phyloP scores from a whole-genome alignment of 2,888 invertebrate species.

The Drosophila hamatofila region DNA sequence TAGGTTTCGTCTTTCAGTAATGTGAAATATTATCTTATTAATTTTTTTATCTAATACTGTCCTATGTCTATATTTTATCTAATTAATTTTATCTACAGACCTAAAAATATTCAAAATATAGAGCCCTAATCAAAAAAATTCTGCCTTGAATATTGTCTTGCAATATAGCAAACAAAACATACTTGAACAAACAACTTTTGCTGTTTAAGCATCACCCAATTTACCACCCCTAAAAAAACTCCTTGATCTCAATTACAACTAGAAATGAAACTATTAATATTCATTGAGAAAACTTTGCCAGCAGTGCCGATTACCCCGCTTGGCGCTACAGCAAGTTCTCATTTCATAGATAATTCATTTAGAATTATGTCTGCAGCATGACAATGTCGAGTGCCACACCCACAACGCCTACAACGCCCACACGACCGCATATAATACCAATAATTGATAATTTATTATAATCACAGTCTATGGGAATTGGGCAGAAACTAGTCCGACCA shows the following conservation, averaged over 20 bases:
- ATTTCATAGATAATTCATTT: constrained; percentile 71
- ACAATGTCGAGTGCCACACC: constrained; percentile 62
- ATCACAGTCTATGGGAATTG: constrained; percentile 62
- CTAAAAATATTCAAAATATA: too few species aligned
- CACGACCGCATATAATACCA: constrained; percentile 62
- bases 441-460: constrained; percentile 81
- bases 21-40: background rate
- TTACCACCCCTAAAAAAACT: constrained; percentile 1
- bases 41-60: background rate
- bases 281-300: constrained; percentile 24
- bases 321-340: constrained; percentile 21
- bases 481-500: constrained; percentile 3
- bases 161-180: background rate
- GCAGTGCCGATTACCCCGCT: constrained; percentile 22
- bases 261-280: constrained; percentile 47
- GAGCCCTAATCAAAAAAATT: too few species aligned
- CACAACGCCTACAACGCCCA: constrained; percentile 34
- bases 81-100: background rate
- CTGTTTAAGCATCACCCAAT: background rate
- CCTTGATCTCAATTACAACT: constrained; percentile 20
- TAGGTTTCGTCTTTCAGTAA: too few species aligned
- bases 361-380: constrained; percentile 73
- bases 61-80: background rate
- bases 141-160: too few species aligned
- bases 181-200: background rate